These are phyloP conservation scores for Andinoacara biseriatus DNA, from an alignment of 2,113 vertebrate species.

Conservation along the genomic window DNA sequence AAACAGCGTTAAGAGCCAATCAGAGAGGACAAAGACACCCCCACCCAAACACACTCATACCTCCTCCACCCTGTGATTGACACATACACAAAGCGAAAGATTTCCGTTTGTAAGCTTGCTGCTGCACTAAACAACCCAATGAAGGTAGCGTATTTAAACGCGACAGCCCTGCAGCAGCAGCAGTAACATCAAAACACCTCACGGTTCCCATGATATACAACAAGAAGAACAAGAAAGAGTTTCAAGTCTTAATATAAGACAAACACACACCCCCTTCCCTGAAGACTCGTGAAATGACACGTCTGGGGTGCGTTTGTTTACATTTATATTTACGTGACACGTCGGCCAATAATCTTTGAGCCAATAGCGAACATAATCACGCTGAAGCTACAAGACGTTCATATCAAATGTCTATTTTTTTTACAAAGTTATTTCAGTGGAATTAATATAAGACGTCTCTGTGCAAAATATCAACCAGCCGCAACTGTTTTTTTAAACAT, in stretches of 20 bases:
- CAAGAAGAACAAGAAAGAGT: background rate
- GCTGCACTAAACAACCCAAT: background rate
- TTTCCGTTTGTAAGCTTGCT: background rate
- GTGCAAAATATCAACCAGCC: background rate
- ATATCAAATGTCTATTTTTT: background rate
- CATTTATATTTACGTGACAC: constrained; percentile 60
- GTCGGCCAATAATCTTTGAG: constrained; percentile 1
- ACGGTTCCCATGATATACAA: background rate
- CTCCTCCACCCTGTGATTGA: constrained; percentile 37
- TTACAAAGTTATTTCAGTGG: background rate
- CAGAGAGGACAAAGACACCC: constrained; percentile 5
- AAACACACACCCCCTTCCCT: background rate
- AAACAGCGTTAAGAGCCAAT: constrained; percentile 66
- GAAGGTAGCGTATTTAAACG: background rate
- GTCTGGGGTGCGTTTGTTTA: constrained; percentile 69
- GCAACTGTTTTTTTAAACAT: background rate
- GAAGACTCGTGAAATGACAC: constrained; percentile 6
- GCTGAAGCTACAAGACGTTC: background rate
- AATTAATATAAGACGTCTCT: background rate
- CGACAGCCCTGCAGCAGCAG: too few relatives aligned
- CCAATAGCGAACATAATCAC: background rate
- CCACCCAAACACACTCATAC: background rate
- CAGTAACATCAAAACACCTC: background rate
- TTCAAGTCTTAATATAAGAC: background rate
- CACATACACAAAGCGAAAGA: constrained; percentile 11